These are phyloP conservation scores for Ptyas mucosa DNA, from an alignment of 2,113 vertebrate genomes.

Conservation along the genomic window DNA sequence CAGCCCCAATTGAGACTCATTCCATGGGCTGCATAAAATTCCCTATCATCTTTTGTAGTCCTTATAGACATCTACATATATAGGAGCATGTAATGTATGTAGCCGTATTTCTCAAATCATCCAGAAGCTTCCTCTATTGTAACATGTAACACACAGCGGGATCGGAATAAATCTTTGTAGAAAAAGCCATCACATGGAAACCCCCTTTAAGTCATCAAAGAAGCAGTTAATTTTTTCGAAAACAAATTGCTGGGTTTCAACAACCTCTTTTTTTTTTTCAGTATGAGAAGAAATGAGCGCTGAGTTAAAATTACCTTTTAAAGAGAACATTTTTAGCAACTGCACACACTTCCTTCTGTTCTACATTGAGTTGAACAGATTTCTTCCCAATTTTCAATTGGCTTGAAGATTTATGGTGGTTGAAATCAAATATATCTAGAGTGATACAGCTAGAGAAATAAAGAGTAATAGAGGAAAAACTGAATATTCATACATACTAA, in stretches of 20 bases:
- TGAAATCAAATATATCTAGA: not conserved
- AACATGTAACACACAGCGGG: not conserved
- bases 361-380: not conserved
- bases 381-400: not conserved
- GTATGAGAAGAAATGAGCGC: not conserved
- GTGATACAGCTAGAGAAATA: not conserved
- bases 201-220: not conserved
- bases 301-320: not conserved
- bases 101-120: not conserved
- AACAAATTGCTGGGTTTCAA: not conserved
- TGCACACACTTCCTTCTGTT: too few species aligned
- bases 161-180: not conserved
- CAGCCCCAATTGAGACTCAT: not conserved
- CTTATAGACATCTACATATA: not conserved
- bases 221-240: not conserved
- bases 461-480: not conserved
- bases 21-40: not conserved
- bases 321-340: not conserved
- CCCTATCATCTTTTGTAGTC: not conserved
- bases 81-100: not conserved
- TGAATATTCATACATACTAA: not conserved
- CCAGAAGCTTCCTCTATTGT: not conserved
- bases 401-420: not conserved
- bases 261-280: not conserved
- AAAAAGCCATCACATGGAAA: not conserved